Evolutionary conservation across 1,140 invertebrate genomes (phyloP).

Genomic region (Anoplolepis gracilipes): DNA sequence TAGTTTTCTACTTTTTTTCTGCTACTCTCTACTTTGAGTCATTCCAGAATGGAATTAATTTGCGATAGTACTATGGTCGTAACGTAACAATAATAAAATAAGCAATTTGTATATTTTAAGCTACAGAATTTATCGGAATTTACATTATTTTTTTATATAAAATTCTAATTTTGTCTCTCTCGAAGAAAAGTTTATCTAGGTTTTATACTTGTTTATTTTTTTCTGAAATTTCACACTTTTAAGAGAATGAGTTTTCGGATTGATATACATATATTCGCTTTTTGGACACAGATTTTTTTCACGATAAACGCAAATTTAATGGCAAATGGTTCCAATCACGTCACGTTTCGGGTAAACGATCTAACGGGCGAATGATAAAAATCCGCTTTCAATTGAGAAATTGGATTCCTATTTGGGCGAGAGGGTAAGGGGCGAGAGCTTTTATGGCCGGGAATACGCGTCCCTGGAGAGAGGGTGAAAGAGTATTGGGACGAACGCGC

Average conservation of each 20-base stretch:
- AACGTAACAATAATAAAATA: background rate
- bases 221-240: background rate
- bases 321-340: slow-evolving; percentile 20
- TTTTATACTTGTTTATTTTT: background rate
- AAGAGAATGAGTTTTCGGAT: background rate
- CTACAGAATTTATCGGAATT: too few species aligned
- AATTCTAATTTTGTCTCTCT: background rate
- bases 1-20: background rate
- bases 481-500: slow-evolving; percentile 19
- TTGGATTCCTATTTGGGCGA: slow-evolving; percentile 6
- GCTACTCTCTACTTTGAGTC: background rate
- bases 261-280: background rate
- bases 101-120: background rate
- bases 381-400: slow-evolving; percentile 38
- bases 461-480: slow-evolving; percentile 2
- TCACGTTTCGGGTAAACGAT: slow-evolving; percentile 21
- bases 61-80: background rate
- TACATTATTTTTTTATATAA: background rate
- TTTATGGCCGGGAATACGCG: slow-evolving; percentile 27
- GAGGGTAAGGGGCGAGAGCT: background rate
- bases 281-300: slow-evolving; percentile 1
- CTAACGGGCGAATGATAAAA: slow-evolving; percentile 39
- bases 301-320: background rate
- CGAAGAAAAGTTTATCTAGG: background rate
- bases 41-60: slow-evolving; percentile 1